Percentiles rank a stretch among this genome's conserved stretches.
These are phyloP conservation scores for Protophormia terraenovae DNA, from an alignment of 2,888 invertebrate genomes.

Conservation along the genomic window DNA sequence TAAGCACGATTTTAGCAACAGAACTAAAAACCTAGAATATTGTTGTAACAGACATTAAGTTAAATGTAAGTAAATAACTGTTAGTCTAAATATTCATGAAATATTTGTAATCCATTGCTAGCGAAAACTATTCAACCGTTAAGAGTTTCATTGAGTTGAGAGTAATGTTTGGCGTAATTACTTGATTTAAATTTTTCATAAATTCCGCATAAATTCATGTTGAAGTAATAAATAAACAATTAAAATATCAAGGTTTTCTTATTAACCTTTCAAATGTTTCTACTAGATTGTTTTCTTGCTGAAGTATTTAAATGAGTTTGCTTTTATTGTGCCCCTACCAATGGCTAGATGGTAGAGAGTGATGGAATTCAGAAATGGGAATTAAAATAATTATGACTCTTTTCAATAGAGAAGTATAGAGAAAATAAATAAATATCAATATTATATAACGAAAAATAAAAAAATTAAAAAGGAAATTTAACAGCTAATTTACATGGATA, in stretches of 20 bases:
- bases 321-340: background rate
- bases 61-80: background rate
- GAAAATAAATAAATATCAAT: no score
- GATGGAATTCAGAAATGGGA: background rate
- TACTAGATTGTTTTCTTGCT: background rate
- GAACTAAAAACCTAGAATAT: no score
- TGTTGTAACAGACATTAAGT: background rate
- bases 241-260: slow-evolving; percentile 31
- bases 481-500: no score
- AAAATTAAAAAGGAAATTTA: no score
- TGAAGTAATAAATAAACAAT: slow-evolving; percentile 36
- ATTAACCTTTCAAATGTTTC: slow-evolving; percentile 5
- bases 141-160: slow-evolving; percentile 6
- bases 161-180: slow-evolving; percentile 5
- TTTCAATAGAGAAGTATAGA: no score
- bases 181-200: slow-evolving; percentile 22
- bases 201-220: slow-evolving; percentile 33
- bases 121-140: slow-evolving; percentile 31
- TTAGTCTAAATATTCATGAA: slow-evolving; percentile 20
- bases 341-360: background rate
- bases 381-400: no score
- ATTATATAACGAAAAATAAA: no score
- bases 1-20: background rate
- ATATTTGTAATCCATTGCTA: background rate
- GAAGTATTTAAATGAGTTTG: background rate